Conservation (phyloP, 2,888 invertebrate species). For the Tuberolachnus salignus region DNA sequence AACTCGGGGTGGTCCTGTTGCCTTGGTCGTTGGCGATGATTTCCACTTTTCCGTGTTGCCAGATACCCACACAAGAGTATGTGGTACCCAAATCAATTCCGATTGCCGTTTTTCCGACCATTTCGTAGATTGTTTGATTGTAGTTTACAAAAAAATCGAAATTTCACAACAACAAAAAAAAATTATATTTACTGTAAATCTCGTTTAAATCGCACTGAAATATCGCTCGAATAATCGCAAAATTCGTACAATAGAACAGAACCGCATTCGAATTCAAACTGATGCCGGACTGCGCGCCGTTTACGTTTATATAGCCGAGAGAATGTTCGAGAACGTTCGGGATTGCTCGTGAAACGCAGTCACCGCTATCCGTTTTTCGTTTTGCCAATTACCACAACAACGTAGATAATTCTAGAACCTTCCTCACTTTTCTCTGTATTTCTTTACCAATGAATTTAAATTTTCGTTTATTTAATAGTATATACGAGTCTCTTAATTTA, state of each 20-base stretch:
- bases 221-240: background rate
- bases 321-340: constrained; percentile 1
- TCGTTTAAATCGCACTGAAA: background rate
- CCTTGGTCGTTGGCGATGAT: too few relatives aligned
- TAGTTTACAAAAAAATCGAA: too few relatives aligned
- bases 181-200: background rate
- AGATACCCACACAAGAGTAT: constrained; percentile 83
- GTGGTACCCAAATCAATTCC: too few relatives aligned
- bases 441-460: too few relatives aligned
- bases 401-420: too few relatives aligned
- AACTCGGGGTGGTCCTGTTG: constrained; percentile 79
- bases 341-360: background rate
- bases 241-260: background rate
- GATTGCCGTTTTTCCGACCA: constrained; percentile 66
- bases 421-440: too few relatives aligned
- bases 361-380: too few relatives aligned
- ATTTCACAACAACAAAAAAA: background rate
- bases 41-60: constrained; percentile 83
- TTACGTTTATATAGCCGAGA: background rate
- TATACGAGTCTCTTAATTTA: too few relatives aligned
- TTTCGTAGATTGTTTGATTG: too few relatives aligned
- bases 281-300: background rate
- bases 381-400: too few relatives aligned
- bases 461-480: too few relatives aligned
- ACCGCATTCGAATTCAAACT: background rate